These are phyloP conservation scores for Parnassius glacialis DNA, from an alignment of 2,888 invertebrate species.

Conservation along the genomic window DNA sequence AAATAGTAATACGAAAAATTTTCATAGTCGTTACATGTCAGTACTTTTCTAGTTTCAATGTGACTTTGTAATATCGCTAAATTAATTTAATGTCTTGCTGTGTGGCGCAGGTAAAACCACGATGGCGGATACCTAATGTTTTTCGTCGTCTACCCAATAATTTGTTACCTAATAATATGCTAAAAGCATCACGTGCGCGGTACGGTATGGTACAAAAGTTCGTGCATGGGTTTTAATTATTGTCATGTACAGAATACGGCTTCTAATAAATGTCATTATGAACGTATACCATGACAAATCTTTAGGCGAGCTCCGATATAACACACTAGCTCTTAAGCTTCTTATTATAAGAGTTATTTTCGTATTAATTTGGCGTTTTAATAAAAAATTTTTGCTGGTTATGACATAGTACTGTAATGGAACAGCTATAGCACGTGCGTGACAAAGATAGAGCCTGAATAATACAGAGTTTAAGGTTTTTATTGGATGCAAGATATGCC, in stretches of 20 bases:
- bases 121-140: slow-evolving; percentile 35
- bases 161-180: slow-evolving; percentile 68
- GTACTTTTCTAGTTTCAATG: neutral
- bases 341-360: slow-evolving; percentile 33
- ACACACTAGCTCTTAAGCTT: slow-evolving; percentile 26
- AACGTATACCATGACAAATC: slow-evolving; percentile 58
- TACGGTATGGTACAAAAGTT: slow-evolving; percentile 72
- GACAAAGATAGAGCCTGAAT: slow-evolving; percentile 75
- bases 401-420: slow-evolving; percentile 74
- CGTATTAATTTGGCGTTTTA: slow-evolving; percentile 11
- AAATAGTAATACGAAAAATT: slow-evolving; percentile 8
- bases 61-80: neutral
- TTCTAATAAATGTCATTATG: slow-evolving; percentile 80
- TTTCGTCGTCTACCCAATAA: slow-evolving; percentile 47
- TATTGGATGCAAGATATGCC: slow-evolving; percentile 46
- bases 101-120: slow-evolving; percentile 8
- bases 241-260: slow-evolving; percentile 78
- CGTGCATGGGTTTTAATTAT: slow-evolving; percentile 81
- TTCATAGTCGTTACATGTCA: slow-evolving; percentile 8
- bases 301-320: slow-evolving; percentile 19
- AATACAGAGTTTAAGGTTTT: slow-evolving; percentile 59
- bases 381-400: slow-evolving; percentile 39
- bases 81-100: slow-evolving; percentile 15
- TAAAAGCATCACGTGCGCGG: slow-evolving; percentile 64
- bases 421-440: slow-evolving; percentile 72